These are phyloP conservation scores for Acronicta psi DNA, from an alignment of 2,888 invertebrate species.

Conservation along the genomic window DNA sequence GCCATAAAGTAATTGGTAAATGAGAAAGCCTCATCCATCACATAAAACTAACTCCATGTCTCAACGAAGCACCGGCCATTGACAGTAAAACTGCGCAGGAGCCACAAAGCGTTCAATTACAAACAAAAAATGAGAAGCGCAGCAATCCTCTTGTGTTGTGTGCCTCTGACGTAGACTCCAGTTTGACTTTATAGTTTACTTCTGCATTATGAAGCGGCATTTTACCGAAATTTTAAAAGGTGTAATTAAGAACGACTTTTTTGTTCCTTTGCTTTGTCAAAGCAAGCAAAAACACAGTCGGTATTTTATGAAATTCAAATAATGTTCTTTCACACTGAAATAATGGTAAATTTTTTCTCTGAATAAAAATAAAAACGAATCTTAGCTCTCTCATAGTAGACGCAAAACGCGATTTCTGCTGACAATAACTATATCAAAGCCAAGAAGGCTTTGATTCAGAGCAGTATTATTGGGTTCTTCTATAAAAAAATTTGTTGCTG, in stretches of 20 bases:
- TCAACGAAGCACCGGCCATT: conserved; percentile 60
- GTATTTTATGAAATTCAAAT: too few relatives aligned
- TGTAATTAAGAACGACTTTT: not conserved
- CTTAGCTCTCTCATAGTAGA: too few relatives aligned
- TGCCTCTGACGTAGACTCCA: conserved; percentile 62
- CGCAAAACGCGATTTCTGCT: too few relatives aligned
- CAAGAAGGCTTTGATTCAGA: too few relatives aligned
- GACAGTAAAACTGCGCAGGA: conserved; percentile 67
- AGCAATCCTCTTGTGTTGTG: conserved; percentile 70
- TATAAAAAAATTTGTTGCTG: too few relatives aligned
- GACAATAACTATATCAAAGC: too few relatives aligned
- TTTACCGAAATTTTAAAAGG: conserved; percentile 7
- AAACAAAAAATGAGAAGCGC: conserved; percentile 78
- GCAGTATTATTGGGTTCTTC: too few relatives aligned
- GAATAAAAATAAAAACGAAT: too few relatives aligned
- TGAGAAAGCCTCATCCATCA: conserved; percentile 23
- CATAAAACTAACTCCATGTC: not conserved
- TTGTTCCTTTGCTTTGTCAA: not conserved
- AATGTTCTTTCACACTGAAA: too few relatives aligned
- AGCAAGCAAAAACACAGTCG: not conserved
- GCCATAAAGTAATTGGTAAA: too few relatives aligned
- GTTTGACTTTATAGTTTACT: conserved; percentile 66
- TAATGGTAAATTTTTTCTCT: too few relatives aligned
- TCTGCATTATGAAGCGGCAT: conserved; percentile 25
- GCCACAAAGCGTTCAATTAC: conserved; percentile 82